These are phyloP conservation scores for Melipona beecheii DNA, from an alignment of 2,888 invertebrate species.

Conservation along the genomic window DNA sequence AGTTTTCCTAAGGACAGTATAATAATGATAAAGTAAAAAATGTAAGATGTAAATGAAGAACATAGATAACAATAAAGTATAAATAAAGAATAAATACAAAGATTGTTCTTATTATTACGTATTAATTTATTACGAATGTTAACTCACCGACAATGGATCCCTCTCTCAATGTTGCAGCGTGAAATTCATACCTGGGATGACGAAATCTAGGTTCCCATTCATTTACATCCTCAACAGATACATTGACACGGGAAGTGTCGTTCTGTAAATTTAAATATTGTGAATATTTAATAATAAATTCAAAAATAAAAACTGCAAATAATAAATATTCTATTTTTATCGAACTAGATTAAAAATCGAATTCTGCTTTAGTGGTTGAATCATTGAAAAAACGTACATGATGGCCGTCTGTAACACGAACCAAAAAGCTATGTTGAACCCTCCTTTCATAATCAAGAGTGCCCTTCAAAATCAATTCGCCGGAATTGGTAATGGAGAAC, in stretches of 20 bases:
- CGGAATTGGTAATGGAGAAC: slow-evolving; percentile 91
- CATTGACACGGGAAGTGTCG: slow-evolving; percentile 92
- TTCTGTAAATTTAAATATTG: slow-evolving; percentile 86
- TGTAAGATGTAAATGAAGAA: too few species aligned
- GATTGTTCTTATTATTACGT: not conserved
- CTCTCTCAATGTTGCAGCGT: slow-evolving; percentile 78
- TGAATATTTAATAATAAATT: too few species aligned
- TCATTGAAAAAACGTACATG: slow-evolving; percentile 85
- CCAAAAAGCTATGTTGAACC: slow-evolving; percentile 90
- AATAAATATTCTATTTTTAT: not conserved
- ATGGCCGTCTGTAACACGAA: slow-evolving; percentile 92
- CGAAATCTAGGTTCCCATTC: slow-evolving; percentile 97
- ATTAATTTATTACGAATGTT: slow-evolving; percentile 3
- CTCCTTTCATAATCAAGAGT: slow-evolving; percentile 92
- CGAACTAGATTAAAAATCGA: not conserved
- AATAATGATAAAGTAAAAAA: not conserved
- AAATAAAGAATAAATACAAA: not conserved
- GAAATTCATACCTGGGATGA: slow-evolving; percentile 94
- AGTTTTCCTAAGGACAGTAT: slow-evolving; percentile 87
- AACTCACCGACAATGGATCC: slow-evolving; percentile 80
- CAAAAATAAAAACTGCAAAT: not conserved
- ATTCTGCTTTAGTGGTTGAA: not conserved
- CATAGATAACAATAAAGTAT: not conserved
- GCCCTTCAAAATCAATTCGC: slow-evolving; percentile 91
- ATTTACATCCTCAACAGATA: slow-evolving; percentile 94